phyloP scores from a whole-genome alignment of 2,888 invertebrate species.

The Brachyptera putata region DNA sequence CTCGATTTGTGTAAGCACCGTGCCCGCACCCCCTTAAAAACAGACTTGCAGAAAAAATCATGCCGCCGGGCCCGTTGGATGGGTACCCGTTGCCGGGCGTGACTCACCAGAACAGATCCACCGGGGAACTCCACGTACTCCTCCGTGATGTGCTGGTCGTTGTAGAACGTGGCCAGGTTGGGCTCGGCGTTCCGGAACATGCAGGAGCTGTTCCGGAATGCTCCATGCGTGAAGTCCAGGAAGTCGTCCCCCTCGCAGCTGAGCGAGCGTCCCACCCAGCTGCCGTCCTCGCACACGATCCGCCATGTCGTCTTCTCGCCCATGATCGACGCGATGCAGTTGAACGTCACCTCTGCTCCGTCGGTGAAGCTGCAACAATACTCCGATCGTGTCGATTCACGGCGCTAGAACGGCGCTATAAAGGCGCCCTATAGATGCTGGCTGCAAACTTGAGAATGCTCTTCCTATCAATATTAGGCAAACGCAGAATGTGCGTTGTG shows the following conservation, averaged over 20 bases:
- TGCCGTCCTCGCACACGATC: conserved; percentile 77
- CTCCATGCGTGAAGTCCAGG: conserved; percentile 30
- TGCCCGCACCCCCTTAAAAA: too few species aligned
- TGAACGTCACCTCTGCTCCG: conserved; percentile 77
- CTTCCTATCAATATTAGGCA: too few species aligned
- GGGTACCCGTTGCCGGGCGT: too few species aligned
- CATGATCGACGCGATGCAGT: conserved; percentile 76
- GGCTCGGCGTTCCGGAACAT: conserved; percentile 71
- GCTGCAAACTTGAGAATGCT: too few species aligned
- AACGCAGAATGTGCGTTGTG: too few species aligned
- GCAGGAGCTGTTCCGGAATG: conserved; percentile 63
- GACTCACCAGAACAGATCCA: conserved; percentile 61
- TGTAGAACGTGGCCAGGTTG: conserved; percentile 75
- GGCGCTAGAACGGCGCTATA: too few species aligned
- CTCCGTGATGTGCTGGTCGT: conserved; percentile 72
- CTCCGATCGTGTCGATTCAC: too few species aligned
- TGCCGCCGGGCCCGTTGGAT: too few species aligned
- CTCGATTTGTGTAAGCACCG: too few species aligned
- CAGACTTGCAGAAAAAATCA: too few species aligned
- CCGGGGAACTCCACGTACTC: conserved; percentile 73
- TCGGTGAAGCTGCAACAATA: conserved; percentile 58
- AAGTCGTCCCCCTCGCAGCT: conserved; percentile 50
- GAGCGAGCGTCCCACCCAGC: conserved; percentile 76
- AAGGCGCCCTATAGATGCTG: too few species aligned
- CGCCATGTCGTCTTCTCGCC: conserved; percentile 82